These are phyloP conservation scores for Apotomis betuletana DNA, from an alignment of 2,888 invertebrate genomes.

Conservation along the genomic window DNA sequence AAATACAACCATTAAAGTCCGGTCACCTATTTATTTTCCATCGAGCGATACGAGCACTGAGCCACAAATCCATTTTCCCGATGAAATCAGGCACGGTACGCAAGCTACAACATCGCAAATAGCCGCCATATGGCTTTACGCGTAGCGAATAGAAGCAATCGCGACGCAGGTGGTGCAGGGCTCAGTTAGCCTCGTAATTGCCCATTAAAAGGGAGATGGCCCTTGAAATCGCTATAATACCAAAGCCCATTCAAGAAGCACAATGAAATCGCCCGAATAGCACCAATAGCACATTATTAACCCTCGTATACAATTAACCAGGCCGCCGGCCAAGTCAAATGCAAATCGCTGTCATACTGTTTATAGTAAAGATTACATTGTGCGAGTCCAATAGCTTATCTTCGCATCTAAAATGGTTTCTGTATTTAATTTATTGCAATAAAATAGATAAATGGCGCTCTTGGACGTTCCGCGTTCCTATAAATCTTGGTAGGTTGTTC, in stretches of 20 bases:
- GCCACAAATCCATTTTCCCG: too few relatives aligned
- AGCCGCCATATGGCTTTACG: constrained; percentile 14
- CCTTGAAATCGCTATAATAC: constrained; percentile 64
- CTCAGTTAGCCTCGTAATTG: constrained; percentile 64
- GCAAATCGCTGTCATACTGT: constrained; percentile 77
- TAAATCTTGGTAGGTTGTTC: constrained; percentile 50
- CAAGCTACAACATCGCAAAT: constrained; percentile 8
- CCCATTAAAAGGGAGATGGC: constrained; percentile 70
- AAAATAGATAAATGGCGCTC: constrained; percentile 77
- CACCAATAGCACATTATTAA: constrained; percentile 73
- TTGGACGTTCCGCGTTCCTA: constrained; percentile 76
- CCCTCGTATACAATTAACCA: constrained; percentile 71
- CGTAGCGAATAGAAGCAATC: constrained; percentile 36
- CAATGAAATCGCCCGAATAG: constrained; percentile 78
- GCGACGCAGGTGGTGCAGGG: constrained; percentile 59
- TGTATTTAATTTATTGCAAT: constrained; percentile 81
- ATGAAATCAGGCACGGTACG: neutral
- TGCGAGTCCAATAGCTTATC: constrained; percentile 74
- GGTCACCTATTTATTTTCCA: too few relatives aligned
- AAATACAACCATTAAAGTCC: too few relatives aligned
- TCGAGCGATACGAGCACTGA: too few relatives aligned
- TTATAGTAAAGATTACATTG: constrained; percentile 83
- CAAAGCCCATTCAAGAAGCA: constrained; percentile 67
- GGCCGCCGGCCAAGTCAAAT: constrained; percentile 68
- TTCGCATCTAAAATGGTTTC: constrained; percentile 73